Conservation (phyloP, 2,113 vertebrate genomes). For the Miniopterus natalensis region DNA sequence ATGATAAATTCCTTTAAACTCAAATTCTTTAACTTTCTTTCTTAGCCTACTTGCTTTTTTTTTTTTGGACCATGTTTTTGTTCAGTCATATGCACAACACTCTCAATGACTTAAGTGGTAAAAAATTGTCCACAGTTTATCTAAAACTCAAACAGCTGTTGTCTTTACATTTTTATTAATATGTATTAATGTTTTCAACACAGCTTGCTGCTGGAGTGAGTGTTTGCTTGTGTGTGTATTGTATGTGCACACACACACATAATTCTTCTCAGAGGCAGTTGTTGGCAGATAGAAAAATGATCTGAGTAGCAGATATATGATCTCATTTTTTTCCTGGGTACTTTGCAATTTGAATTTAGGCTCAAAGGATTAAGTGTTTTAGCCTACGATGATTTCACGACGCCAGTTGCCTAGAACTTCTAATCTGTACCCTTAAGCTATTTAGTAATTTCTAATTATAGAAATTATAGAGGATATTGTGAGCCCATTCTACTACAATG, state of each 20-base stretch:
- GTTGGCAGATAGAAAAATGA: conserved; percentile 86
- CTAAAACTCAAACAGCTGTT: conserved; percentile 85
- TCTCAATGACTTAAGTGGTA: conserved; percentile 79
- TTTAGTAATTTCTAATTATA: conserved; percentile 65
- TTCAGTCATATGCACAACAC: conserved; percentile 75
- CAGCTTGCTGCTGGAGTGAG: conserved; percentile 82
- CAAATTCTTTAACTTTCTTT: conserved; percentile 29
- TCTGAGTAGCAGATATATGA: conserved; percentile 86
- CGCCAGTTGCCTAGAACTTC: conserved; percentile 76
- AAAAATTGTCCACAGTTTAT: conserved; percentile 83
- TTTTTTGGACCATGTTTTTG: conserved; percentile 75
- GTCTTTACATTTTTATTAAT: conserved; percentile 85
- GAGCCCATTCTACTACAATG: conserved; percentile 60
- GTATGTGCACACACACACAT: not conserved
- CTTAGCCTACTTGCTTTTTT: not conserved
- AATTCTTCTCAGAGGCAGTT: conserved; percentile 82
- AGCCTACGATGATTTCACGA: conserved; percentile 83
- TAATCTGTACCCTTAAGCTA: conserved; percentile 70
- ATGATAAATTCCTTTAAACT: conserved; percentile 24
- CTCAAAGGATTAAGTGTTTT: conserved; percentile 83
- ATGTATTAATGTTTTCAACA: conserved; percentile 85
- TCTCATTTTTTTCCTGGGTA: conserved; percentile 84
- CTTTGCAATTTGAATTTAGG: conserved; percentile 84
- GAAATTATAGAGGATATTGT: conserved; percentile 13
- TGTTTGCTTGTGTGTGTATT: not conserved